Percentiles rank a stretch among this genome's conserved stretches.
These are phyloP conservation scores for Silvanus unidentatus DNA, from an alignment of 2,888 invertebrate genomes.

Conservation along the genomic window DNA sequence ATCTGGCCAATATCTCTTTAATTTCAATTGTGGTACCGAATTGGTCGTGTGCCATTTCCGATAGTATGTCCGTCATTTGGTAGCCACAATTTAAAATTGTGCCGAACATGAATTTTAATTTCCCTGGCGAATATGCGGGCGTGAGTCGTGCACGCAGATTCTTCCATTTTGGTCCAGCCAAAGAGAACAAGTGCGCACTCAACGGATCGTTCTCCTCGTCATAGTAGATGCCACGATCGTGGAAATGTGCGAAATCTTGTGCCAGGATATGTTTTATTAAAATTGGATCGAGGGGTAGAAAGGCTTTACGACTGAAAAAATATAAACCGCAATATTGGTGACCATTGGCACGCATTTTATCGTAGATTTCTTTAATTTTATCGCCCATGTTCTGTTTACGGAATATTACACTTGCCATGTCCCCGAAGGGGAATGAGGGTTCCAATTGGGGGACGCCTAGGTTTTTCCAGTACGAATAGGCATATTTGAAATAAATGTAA, in stretches of 20 bases:
- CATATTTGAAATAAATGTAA: slow-evolving; percentile 42
- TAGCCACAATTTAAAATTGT: slow-evolving; percentile 54
- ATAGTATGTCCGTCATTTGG: slow-evolving; percentile 48
- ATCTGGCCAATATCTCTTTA: slow-evolving; percentile 53
- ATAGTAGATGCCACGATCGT: slow-evolving; percentile 58
- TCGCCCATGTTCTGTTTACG: slow-evolving; percentile 56
- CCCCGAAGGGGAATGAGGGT: slow-evolving; percentile 61
- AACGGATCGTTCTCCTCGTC: slow-evolving; percentile 58
- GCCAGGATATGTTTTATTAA: slow-evolving; percentile 54
- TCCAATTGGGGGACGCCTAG: slow-evolving; percentile 52
- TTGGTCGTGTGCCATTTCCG: slow-evolving; percentile 25
- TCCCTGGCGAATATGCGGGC: slow-evolving; percentile 62
- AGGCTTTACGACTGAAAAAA: slow-evolving; percentile 55
- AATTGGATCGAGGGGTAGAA: slow-evolving; percentile 58
- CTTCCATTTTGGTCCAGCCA: slow-evolving; percentile 58
- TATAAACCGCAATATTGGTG: slow-evolving; percentile 54
- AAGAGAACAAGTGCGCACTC: slow-evolving; percentile 55
- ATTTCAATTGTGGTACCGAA: slow-evolving; percentile 34
- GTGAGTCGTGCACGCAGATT: slow-evolving; percentile 57
- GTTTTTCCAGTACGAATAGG: slow-evolving; percentile 55
- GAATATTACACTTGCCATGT: slow-evolving; percentile 52
- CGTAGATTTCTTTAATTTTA: slow-evolving; percentile 55
- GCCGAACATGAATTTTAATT: slow-evolving; percentile 60
- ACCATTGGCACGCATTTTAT: slow-evolving; percentile 44
- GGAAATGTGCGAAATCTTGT: slow-evolving; percentile 57